Base-by-base conservation (phyloP, 2,797 vertebrate genomes). In the Crenichthys baileyi region DNA sequence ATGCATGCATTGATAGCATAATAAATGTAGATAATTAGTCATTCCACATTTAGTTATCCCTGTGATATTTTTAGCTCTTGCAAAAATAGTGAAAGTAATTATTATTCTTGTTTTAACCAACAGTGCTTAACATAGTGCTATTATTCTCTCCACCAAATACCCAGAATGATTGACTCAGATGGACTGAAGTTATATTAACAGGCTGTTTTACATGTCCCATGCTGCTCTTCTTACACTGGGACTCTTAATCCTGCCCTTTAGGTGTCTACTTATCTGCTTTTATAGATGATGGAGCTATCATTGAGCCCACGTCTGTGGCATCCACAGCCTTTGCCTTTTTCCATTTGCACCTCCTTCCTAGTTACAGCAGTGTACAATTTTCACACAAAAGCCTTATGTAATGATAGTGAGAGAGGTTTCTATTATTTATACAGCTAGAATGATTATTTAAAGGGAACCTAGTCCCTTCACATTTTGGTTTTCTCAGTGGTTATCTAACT, bases 171-270 rank as follows among this genome's bases (percentile, higher is more conserved):
- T 92, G 92, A 94, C 92, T 93, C 81, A 5, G 74, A 70, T 78
- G 85, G 89, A 92, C 84, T 85, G 80, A 84, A 89, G 87, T 91
- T 91, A 84, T 91, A 93, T 94, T 93, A 95, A 92, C 90, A 89
- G 85, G 79, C 88, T 94, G 91, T 94, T 95, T 94, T 94, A 91
- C 92, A 94, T 95, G 91, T 95, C 91, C 92, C 89, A 80, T 83
- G 92, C 89, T 87, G 88, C 87, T 84, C 82, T 80, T 89, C 86
- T 87, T 88, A 76, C 89, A 87, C 91, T 72, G 85, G 88, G 83
- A 82, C 86, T 92, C 86, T 89, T 91, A 91, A 92, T 92, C 88
- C 93, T 90, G 87, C 91, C 91, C 91, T 92, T 93, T 89, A 93
- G 91, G 89, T 92, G 88, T 93, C 93, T 94, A 87, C 93, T 92